phyloP scores from a whole-genome alignment of 2,113 vertebrate species.

The Onychostoma macrolepis region DNA sequence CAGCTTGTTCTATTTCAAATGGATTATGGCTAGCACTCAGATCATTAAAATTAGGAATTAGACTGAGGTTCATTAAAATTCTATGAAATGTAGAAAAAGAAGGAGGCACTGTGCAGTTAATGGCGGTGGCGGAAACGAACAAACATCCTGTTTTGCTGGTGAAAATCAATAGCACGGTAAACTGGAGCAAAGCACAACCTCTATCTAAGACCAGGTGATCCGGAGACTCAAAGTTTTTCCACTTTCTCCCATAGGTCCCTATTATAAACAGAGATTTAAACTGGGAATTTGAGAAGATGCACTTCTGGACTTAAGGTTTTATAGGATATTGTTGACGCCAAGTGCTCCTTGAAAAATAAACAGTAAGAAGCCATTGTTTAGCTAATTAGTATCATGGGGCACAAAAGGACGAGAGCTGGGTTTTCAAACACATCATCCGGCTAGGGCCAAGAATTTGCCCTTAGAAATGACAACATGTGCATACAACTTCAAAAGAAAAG shows the following conservation, averaged over 20 bases:
- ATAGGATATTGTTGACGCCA: neutral
- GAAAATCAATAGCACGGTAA: constrained; percentile 9
- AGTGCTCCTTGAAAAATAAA: constrained; percentile 21
- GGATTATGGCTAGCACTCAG: constrained; percentile 37
- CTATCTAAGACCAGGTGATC: neutral
- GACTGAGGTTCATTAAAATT: constrained; percentile 43
- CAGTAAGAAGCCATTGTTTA: constrained; percentile 33
- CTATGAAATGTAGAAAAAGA: constrained; percentile 15
- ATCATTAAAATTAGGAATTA: constrained; percentile 47
- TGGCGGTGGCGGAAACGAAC: neutral
- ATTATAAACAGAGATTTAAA: constrained; percentile 25
- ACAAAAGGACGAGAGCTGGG: constrained; percentile 11
- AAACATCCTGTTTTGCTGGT: neutral
- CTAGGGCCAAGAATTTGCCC: neutral
- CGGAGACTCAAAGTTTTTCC: neutral
- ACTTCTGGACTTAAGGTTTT: constrained; percentile 14
- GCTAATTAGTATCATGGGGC: constrained; percentile 34
- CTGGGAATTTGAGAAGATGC: constrained; percentile 1
- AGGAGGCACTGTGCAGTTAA: neutral
- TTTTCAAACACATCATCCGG: constrained; percentile 1
- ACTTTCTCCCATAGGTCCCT: neutral
- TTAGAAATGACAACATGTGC: neutral
- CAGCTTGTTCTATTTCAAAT: constrained; percentile 39
- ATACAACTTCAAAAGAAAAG: neutral
- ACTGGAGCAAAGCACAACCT: constrained; percentile 1